A percentile compares a stretch with the other conserved stretches of the same genome.
Evolutionary conservation across 1,140 invertebrate species (phyloP).

Genomic region (Spodoptera litura): DNA sequence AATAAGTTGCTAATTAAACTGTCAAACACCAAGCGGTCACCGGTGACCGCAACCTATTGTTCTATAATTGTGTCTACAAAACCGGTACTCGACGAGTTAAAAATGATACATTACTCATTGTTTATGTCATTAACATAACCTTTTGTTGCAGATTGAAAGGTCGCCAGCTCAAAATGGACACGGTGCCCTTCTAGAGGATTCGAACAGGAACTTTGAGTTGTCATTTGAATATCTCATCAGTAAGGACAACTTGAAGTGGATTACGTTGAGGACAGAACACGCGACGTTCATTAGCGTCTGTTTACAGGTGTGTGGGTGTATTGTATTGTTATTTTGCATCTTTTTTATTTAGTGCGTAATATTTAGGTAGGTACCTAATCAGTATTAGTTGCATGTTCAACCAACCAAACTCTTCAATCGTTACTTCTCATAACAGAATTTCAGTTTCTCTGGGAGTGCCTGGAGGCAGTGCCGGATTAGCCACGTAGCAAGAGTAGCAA

Average conservation of each 20-base stretch:
- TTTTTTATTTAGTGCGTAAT: not conserved
- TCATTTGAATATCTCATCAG: constrained; percentile 98
- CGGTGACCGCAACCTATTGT: too few species aligned
- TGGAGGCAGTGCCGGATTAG: too few species aligned
- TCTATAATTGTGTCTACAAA: too few species aligned
- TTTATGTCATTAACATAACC: constrained; percentile 25
- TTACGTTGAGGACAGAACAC: constrained; percentile 95
- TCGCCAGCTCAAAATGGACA: constrained; percentile 67
- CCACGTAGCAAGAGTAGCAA: too few species aligned
- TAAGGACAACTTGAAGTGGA: constrained; percentile 97
- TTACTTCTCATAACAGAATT: too few species aligned
- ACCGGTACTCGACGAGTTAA: too few species aligned
- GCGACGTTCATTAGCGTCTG: constrained; percentile 98
- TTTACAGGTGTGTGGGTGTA: constrained; percentile 88
- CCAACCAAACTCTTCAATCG: too few species aligned
- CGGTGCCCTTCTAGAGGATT: constrained; percentile 70
- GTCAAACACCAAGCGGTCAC: too few species aligned
- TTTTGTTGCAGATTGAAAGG: constrained; percentile 69
- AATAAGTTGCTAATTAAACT: constrained; percentile 8
- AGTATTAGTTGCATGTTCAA: too few species aligned
- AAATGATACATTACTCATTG: not conserved
- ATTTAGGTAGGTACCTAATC: too few species aligned
- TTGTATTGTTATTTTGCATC: not conserved
- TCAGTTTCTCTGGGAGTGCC: too few species aligned
- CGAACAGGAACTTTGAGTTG: constrained; percentile 89